Evolutionary conservation across 2,113 vertebrate species (phyloP).

Genomic region (Hucho hucho): DNA sequence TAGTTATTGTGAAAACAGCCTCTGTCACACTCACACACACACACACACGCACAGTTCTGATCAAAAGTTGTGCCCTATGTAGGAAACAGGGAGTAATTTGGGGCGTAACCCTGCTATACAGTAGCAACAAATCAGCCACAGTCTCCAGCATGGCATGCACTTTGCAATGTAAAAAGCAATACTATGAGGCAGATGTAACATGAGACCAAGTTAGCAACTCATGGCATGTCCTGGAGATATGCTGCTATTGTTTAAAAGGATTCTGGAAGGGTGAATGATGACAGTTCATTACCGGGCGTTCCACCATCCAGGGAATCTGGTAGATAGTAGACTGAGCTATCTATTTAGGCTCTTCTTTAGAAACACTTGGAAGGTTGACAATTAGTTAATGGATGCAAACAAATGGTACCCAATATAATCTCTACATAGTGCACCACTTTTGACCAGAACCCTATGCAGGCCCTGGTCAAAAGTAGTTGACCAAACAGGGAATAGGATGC

Average conservation of each 20-base stretch:
- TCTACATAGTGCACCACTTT: too few species aligned
- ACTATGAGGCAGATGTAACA: slow-evolving; percentile 38
- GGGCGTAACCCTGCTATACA: slow-evolving; percentile 4
- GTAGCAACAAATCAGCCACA: neutral
- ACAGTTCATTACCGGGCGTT: neutral
- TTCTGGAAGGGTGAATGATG: neutral
- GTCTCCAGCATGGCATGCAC: neutral
- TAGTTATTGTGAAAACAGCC: too few species aligned
- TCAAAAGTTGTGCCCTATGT: neutral
- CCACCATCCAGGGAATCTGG: neutral
- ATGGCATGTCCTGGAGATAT: slow-evolving; percentile 30
- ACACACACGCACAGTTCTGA: too few species aligned
- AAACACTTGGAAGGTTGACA: too few species aligned
- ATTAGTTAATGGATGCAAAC: too few species aligned
- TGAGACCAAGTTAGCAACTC: neutral
- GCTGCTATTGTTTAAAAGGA: neutral
- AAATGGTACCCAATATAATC: too few species aligned
- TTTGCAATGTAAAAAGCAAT: slow-evolving; percentile 17
- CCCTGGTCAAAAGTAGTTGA: too few species aligned
- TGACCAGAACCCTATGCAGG: too few species aligned
- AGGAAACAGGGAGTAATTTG: slow-evolving; percentile 34
- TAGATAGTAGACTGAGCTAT: neutral
- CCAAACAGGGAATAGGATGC: too few species aligned
- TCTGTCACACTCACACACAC: too few species aligned
- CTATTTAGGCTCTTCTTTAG: too few species aligned